Percentiles rank a stretch among this genome's conserved stretches.
phyloP scores from a whole-genome alignment of 2,888 invertebrate species.

The Copidosoma aretas region DNA sequence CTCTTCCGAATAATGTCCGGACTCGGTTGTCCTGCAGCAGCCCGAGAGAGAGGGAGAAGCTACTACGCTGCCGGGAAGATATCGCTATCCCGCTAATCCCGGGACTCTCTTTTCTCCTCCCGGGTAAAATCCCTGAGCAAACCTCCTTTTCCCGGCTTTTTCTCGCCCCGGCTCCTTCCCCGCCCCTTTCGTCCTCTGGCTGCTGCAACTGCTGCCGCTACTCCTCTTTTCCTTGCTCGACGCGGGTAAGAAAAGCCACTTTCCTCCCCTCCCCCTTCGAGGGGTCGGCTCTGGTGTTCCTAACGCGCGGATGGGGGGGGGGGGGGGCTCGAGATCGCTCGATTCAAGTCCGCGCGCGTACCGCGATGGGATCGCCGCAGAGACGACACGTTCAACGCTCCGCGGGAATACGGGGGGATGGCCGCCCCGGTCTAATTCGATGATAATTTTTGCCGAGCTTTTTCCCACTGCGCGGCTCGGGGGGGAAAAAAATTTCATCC shows the following conservation, averaged over 20 bases:
- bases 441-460: constrained; percentile 11
- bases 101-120: constrained; percentile 38
- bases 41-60: constrained; percentile 2
- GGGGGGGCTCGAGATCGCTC: constrained; percentile 27
- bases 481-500: no score
- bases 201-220: background rate
- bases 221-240: constrained; percentile 1
- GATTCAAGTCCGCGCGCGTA: constrained; percentile 16
- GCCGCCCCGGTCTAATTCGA: constrained; percentile 13
- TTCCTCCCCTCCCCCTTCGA: background rate
- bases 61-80: constrained; percentile 45
- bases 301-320: background rate
- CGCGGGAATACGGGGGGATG: background rate
- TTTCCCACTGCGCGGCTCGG: background rate
- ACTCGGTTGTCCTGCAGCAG: background rate
- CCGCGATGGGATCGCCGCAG: constrained; percentile 30
- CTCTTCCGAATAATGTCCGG: background rate
- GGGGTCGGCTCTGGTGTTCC: background rate
- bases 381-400: constrained; percentile 5
- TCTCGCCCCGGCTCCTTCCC: background rate
- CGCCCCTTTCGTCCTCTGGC: constrained; percentile 11
- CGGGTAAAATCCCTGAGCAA: constrained; percentile 37
- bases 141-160: constrained; percentile 30
- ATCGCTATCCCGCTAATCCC: constrained; percentile 54
- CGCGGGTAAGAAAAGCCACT: constrained; percentile 35